Conservation (phyloP, 2,888 invertebrate species). For the Escarpia spicata region DNA sequence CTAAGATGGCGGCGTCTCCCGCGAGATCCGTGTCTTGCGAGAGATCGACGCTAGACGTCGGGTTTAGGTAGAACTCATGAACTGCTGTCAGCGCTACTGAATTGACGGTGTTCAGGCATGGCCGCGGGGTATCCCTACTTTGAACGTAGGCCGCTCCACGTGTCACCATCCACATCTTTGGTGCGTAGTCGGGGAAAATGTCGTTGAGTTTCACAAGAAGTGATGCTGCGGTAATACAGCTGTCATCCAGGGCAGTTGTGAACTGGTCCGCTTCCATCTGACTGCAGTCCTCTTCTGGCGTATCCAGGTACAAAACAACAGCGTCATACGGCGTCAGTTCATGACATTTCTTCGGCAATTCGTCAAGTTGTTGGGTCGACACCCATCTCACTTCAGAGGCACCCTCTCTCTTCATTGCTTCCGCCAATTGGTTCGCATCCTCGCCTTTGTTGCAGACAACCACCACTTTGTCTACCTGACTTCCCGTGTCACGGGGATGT, state of each 20-base stretch:
- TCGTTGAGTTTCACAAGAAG: not conserved
- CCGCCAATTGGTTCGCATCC: not conserved
- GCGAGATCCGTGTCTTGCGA: not conserved
- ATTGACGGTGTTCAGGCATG: not conserved
- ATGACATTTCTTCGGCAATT: not conserved
- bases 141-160: not conserved
- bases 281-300: not conserved
- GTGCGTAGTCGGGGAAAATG: not conserved
- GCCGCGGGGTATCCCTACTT: not conserved
- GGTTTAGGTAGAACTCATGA: not conserved
- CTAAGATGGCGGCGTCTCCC: not conserved
- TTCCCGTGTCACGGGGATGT: not conserved
- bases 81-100: not conserved
- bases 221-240: not conserved
- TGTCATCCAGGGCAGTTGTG: not conserved
- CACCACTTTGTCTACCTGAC: not conserved
- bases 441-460: not conserved
- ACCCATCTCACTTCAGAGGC: not conserved
- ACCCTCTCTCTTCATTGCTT: not conserved
- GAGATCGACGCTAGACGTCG: not conserved
- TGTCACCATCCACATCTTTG: not conserved
- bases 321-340: not conserved
- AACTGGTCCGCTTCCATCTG: not conserved
- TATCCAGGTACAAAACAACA: not conserved
- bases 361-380: not conserved